Percentiles rank a stretch among this genome's conserved stretches.
Conservation (phyloP, 92 coral and sea anemone genomes). For the Heliopora coerulea region DNA sequence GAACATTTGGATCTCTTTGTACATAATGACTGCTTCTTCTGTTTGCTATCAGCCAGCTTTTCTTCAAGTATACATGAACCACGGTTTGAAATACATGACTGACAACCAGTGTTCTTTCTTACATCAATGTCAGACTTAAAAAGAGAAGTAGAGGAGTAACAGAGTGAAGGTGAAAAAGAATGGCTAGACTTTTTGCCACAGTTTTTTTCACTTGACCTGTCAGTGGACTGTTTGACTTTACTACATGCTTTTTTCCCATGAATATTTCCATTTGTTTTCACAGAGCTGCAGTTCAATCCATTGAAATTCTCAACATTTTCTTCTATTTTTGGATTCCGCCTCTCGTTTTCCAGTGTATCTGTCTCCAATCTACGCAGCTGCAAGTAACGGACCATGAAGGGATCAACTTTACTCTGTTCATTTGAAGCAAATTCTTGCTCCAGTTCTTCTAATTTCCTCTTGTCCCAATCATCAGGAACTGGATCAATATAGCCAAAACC, state of each 20-base stretch:
- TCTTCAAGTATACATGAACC: neutral
- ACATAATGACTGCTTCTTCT: neutral
- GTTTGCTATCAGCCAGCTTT: neutral
- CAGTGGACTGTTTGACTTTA: neutral
- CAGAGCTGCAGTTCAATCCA: neutral
- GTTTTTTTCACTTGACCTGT: neutral
- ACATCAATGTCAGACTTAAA: neutral
- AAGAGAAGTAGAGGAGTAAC: neutral
- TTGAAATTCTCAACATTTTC: neutral
- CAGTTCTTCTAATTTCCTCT: conserved; percentile 12
- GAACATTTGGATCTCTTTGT: neutral
- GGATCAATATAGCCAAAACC: conserved; percentile 37
- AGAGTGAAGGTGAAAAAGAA: no score
- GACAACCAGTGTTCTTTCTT: neutral
- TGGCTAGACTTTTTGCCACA: neutral
- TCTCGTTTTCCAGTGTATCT: conserved; percentile 28
- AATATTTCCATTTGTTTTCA: neutral
- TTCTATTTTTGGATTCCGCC: neutral
- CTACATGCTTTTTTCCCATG: neutral
- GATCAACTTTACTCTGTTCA: neutral
- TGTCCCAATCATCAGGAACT: conserved; percentile 17
- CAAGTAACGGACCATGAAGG: conserved; percentile 11
- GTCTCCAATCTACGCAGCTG: conserved; percentile 5
- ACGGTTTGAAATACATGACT: neutral
- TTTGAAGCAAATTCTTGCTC: conserved; percentile 10